These are phyloP conservation scores for Typhlichthys eigenmanni DNA, from an alignment of 2,797 vertebrate species.

Conservation along the genomic window DNA sequence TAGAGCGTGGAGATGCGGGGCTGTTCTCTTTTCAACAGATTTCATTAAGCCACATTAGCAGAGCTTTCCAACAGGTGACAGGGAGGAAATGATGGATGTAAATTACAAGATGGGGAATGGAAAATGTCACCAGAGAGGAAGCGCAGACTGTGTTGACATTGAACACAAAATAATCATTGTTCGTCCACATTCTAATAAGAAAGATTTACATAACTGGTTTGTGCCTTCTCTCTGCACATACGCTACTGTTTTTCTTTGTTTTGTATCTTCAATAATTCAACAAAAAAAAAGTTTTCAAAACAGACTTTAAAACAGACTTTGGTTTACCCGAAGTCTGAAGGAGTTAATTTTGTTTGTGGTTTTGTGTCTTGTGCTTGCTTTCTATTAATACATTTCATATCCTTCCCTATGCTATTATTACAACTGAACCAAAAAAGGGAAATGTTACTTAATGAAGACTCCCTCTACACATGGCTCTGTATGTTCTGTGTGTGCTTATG, in stretches of 20 bases:
- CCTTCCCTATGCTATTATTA: not conserved
- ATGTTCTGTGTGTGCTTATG: conserved; percentile 28
- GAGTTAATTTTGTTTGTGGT: not conserved
- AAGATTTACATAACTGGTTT: too few relatives aligned
- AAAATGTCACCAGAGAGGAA: conserved; percentile 39
- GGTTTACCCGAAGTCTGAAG: too few relatives aligned
- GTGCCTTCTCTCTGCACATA: too few relatives aligned
- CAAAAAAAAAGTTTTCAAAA: too few relatives aligned
- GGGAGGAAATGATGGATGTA: conserved; percentile 44
- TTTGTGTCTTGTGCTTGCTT: too few relatives aligned
- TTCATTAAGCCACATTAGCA: conserved; percentile 60
- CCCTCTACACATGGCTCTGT: conserved; percentile 12
- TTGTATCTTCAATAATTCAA: too few relatives aligned
- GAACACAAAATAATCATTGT: too few relatives aligned
- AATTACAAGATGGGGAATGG: conserved; percentile 49
- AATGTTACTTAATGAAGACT: conserved; percentile 3
- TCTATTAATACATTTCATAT: not conserved
- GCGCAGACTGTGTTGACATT: conserved; percentile 13
- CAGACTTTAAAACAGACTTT: too few relatives aligned
- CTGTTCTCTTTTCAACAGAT: conserved; percentile 60
- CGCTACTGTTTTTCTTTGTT: too few relatives aligned
- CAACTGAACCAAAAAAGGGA: not conserved
- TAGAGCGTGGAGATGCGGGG: conserved; percentile 19
- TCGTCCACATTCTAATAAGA: too few relatives aligned
- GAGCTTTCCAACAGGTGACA: conserved; percentile 45